Conservation (phyloP, 2,888 invertebrate genomes). For the Monochamus alternatus region DNA sequence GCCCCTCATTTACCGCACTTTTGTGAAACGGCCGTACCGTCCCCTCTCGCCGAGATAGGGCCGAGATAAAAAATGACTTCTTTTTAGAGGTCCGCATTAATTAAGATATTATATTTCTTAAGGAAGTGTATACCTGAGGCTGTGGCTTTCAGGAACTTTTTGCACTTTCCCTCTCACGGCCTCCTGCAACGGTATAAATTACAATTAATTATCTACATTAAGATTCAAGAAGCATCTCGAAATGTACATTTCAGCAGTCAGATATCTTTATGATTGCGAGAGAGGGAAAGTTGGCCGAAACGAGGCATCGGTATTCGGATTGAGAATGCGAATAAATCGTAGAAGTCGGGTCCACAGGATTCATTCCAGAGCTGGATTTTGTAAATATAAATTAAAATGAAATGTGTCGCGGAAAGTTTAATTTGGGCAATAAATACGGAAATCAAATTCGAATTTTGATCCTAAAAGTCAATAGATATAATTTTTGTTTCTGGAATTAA, state of each 20-base stretch:
- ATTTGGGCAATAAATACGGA: too few species aligned
- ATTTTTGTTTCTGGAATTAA: too few species aligned
- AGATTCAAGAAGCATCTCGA: conserved; percentile 13
- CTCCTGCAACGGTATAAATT: background rate
- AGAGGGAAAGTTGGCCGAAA: conserved; percentile 2
- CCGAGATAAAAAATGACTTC: background rate
- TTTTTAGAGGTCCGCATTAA: background rate
- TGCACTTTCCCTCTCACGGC: background rate
- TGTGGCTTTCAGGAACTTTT: conserved; percentile 7
- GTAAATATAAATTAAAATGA: too few species aligned
- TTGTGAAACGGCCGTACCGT: background rate
- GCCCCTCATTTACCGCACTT: background rate
- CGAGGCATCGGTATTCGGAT: background rate
- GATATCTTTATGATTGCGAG: conserved; percentile 5
- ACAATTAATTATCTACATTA: conserved; percentile 20
- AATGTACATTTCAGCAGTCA: conserved; percentile 14
- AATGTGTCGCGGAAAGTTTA: too few species aligned
- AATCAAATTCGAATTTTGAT: too few species aligned
- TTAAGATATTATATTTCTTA: conserved; percentile 10
- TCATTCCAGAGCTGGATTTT: too few species aligned
- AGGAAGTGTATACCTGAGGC: conserved; percentile 2
- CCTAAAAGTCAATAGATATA: too few species aligned
- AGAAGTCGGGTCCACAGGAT: too few species aligned
- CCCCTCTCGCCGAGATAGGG: background rate
- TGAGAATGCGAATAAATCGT: conserved; percentile 6